Base-by-base conservation (phyloP, 2,113 vertebrate species). In the Percina caprodes region DNA sequence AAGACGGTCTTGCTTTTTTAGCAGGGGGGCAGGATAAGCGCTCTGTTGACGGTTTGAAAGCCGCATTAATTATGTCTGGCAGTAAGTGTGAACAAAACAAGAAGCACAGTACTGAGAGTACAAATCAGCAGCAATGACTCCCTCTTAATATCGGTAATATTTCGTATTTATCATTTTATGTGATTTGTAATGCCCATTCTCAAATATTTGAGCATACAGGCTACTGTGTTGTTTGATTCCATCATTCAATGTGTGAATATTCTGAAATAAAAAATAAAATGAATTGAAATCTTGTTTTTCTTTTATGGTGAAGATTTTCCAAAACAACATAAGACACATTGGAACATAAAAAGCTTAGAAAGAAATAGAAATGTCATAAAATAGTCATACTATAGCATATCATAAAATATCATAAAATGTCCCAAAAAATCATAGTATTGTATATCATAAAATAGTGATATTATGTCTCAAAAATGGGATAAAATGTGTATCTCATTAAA, bases 11-110 rank as follows among this genome's bases (percentile, higher is more conserved):
- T 30, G 30, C 39, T 51, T 24, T 59, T 68, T 23, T 56, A 66
- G 66, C 60, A 58, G 49, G 59, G 65, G 75, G 72, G 71, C 60
- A 77, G 51, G 16, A 18, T 75, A 23, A 76, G 58, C 45, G 71
- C 33, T 30, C 5, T 82, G 86, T 18, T 60, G 78, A 71, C 55
- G 33, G 69, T 14, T 1, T 55, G n/a, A 69, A 60, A 84, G 11
- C 60, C 58, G 15, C 70, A 49, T 5, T 45, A 5, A 58, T 26
- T n/a, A 65, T 46, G 75, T 23, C 85, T 35, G n/a, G 69, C 77
- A 18, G 52, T 4, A 59, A 42, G 69, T 11, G 2, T 4, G 49
- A 6, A 35, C 23, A 1, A 21, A 35, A 7, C 24, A 26, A 6
- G 5, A 42, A 19, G 23, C 6, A 16, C 39, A 21, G 21, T 18